Evolutionary conservation across 2,797 vertebrate species (phyloP), one percentile per base, ranked within the genome.

Genomic region (Bovichtus diacanthus): DNA sequence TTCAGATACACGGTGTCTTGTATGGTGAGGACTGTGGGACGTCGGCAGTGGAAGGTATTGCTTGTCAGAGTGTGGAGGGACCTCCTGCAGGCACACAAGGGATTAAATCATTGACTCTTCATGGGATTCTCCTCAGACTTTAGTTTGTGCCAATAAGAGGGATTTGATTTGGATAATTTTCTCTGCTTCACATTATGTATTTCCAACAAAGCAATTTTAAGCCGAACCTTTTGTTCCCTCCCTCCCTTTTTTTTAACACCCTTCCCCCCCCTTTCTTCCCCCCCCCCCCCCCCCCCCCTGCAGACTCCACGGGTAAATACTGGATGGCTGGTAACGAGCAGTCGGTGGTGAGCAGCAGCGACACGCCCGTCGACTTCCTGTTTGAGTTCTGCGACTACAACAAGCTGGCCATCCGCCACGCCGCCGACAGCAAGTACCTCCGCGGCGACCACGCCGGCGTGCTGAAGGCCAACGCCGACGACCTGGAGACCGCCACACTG

Each of bases 371-470:
- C 56, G 97, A 98, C 92, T 99, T 99, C 96, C 96, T 97, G 91
- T 96, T 99, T 1, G 97, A 99, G 94, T 99, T 99, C 92, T 98
- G 97, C 61, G 98, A 99, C 90, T 98, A 98, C 92, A 99, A 98
- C 95, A 99, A 99, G 93, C 95, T 99, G 90, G 98, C 98, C 16
- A 93, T 99, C 89, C 97, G 97, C 91, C 93, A 94, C 38, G 95
- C 90, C 31, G 61, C 73, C 0, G 97, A 98, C 0, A 95, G 96
- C 86, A 98, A 97, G 88, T 99, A 99, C 87, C 96, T 99, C 83
- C 98, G 97, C 43, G 98, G 98, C 0, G 98, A 99, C 95, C 98
- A 99, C 0, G 98, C 98, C 0, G 98, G 98, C 2, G 98, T 99
- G 83, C 96, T 99, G 82, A 99, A 98, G 95, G 98, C 98, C 83